Evolutionary conservation across 1,140 invertebrate species (phyloP).

Genomic region (Brachionus angularis): DNA sequence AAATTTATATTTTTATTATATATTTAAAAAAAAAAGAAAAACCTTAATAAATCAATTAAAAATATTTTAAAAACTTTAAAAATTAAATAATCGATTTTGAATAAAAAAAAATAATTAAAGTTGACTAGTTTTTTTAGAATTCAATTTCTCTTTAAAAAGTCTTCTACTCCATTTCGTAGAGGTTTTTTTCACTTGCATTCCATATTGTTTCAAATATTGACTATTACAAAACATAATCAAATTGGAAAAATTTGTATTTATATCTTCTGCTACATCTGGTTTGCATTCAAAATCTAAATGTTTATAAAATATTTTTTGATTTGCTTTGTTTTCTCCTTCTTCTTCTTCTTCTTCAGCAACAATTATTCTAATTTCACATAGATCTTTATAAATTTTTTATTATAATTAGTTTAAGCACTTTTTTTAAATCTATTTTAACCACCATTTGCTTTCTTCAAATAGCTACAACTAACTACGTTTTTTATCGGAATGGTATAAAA

Average conservation of each 20-base stretch:
- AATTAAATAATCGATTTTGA: too few relatives aligned
- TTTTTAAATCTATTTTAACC: not conserved
- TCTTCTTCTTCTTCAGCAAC: constrained; percentile 8
- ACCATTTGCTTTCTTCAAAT: not conserved
- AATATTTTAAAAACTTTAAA: too few relatives aligned
- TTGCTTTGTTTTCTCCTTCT: not conserved
- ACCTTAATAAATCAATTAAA: too few relatives aligned
- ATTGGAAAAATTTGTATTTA: constrained; percentile 9
- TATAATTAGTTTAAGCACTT: too few relatives aligned
- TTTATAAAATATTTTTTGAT: not conserved
- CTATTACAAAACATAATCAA: constrained; percentile 25
- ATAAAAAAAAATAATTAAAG: too few relatives aligned
- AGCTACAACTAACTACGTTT: not conserved
- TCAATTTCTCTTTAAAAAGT: constrained; percentile 4
- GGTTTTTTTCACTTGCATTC: not conserved
- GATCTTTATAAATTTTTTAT: too few relatives aligned
- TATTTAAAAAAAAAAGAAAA: too few relatives aligned
- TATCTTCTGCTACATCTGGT: not conserved
- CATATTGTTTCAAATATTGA: not conserved
- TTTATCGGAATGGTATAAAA: constrained; percentile 38
- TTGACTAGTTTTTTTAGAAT: too few relatives aligned
- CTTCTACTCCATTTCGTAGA: constrained; percentile 5
- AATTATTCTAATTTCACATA: constrained; percentile 20
- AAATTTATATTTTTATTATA: too few relatives aligned
- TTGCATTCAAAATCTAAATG: constrained; percentile 37